phyloP scores from a whole-genome alignment of 2,113 vertebrate genomes.

The Peromyscus polionotus region DNA sequence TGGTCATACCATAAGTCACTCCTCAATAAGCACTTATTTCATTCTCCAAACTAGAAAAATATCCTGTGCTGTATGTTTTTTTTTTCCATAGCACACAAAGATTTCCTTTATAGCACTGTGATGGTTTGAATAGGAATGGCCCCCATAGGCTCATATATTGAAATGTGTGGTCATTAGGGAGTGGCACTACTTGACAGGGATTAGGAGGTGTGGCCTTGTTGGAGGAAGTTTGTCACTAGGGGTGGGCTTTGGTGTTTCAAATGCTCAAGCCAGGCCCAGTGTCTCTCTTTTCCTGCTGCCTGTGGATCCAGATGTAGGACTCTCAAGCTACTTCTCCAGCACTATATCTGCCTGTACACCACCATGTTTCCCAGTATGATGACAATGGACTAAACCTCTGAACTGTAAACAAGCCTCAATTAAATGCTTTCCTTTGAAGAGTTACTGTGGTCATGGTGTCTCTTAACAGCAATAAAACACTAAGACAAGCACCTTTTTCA shows the following conservation, averaged over 20 bases:
- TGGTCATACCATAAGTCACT: neutral
- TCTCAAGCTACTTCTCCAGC: neutral
- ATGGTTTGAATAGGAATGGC: neutral
- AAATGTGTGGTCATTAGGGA: neutral
- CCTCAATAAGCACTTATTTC: conserved; percentile 5
- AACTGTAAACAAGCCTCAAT: neutral
- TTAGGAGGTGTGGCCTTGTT: neutral
- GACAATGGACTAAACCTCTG: neutral
- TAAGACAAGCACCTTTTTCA: neutral
- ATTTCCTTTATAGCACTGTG: conserved; percentile 7
- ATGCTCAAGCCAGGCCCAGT: neutral
- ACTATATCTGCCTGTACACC: neutral
- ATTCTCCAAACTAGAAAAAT: neutral
- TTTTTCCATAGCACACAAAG: neutral
- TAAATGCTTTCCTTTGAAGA: neutral
- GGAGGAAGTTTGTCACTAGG: neutral
- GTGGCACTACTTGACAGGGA: neutral
- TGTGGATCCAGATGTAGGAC: neutral
- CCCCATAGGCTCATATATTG: neutral
- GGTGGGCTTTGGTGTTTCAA: neutral
- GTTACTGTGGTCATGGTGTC: neutral
- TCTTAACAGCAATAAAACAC: neutral
- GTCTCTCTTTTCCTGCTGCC: neutral
- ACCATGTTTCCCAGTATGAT: neutral
- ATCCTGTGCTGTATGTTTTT: neutral